A percentile compares a stretch with the other conserved stretches of the same genome.
These are phyloP conservation scores for Pseudorhombus dupliciocellatus DNA, from an alignment of 2,113 vertebrate genomes.

Conservation along the genomic window DNA sequence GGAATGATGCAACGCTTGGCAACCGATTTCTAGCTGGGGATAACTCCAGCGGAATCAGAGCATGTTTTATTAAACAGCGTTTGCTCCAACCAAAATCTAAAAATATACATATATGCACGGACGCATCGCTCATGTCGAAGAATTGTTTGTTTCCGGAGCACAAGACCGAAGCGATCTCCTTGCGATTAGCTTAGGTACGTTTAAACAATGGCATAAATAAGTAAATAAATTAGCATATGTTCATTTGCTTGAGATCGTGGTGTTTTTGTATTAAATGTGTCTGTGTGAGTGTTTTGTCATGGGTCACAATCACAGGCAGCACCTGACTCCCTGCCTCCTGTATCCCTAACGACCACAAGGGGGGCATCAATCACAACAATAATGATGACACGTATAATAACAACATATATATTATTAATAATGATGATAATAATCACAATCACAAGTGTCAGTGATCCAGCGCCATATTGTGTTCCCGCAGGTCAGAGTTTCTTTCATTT, in stretches of 20 bases:
- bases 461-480: neutral
- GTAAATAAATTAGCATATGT: neutral
- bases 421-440: neutral
- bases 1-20: constrained; percentile 89
- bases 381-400: neutral
- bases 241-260: neutral
- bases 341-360: neutral
- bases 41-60: constrained; percentile 85
- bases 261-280: constrained; percentile 13
- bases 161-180: constrained; percentile 40
- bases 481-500: constrained; percentile 4
- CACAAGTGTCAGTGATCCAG: neutral
- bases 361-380: neutral
- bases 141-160: constrained; percentile 75
- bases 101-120: constrained; percentile 84
- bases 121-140: constrained; percentile 80
- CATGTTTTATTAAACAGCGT: constrained; percentile 88
- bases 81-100: constrained; percentile 82
- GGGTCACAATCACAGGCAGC: constrained; percentile 16
- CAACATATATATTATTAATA: neutral
- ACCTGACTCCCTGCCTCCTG: constrained; percentile 16
- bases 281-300: neutral
- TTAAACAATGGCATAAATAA: neutral
- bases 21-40: constrained; percentile 86
- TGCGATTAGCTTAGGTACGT: constrained; percentile 12